Conservation (phyloP, 2,888 invertebrate genomes). For the Arge pagana region DNA sequence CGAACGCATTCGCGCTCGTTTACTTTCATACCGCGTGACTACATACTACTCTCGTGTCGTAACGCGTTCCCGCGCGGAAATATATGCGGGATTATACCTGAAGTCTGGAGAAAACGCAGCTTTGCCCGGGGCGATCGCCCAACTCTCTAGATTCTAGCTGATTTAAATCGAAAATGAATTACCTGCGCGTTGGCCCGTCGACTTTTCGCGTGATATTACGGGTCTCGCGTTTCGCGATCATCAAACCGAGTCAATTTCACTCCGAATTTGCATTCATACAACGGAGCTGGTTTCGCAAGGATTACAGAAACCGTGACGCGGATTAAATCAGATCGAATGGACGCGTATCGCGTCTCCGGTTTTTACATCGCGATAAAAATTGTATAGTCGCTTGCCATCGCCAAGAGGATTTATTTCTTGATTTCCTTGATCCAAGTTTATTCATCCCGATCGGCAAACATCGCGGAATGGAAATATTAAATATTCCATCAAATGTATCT, state of each 20-base stretch:
- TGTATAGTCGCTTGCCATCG: too few relatives aligned
- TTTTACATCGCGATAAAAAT: too few relatives aligned
- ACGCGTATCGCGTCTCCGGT: neutral
- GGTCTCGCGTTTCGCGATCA: constrained; percentile 3
- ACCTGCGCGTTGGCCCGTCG: neutral
- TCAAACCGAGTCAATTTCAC: neutral
- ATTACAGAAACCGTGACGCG: neutral
- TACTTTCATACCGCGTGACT: too few relatives aligned
- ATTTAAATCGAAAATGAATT: constrained; percentile 22
- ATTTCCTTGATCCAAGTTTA: too few relatives aligned
- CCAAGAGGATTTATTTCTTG: too few relatives aligned
- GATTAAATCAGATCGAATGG: neutral
- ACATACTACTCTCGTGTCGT: neutral
- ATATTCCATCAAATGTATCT: too few relatives aligned
- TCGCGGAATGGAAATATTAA: too few relatives aligned
- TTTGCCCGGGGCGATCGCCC: neutral
- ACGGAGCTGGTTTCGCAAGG: neutral
- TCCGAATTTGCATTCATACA: neutral
- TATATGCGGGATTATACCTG: neutral
- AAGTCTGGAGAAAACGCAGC: constrained; percentile 1
- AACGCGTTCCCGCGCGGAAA: constrained; percentile 1
- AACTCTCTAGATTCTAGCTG: too few relatives aligned
- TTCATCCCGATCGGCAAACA: too few relatives aligned
- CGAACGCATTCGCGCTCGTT: too few relatives aligned
- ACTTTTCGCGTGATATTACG: neutral